phyloP scores from a whole-genome alignment of 35 echinoderm and acorn worm species.

The Apostichopus californicus region DNA sequence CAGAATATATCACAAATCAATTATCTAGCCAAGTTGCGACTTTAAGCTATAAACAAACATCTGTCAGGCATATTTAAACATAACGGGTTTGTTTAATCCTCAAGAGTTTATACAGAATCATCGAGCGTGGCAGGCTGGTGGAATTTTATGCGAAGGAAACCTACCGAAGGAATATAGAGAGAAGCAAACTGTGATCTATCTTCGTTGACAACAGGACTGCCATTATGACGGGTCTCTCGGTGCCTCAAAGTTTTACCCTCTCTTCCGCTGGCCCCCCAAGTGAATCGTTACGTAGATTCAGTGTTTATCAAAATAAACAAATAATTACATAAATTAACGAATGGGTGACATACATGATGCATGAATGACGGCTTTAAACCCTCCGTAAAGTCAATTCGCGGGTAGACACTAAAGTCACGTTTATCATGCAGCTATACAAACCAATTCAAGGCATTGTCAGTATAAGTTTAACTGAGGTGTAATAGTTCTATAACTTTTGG shows the following conservation, averaged over 20 bases:
- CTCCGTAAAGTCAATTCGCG: too few relatives aligned
- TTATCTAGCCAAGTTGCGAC: background rate
- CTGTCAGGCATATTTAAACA: slow-evolving; percentile 18
- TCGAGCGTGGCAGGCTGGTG: background rate
- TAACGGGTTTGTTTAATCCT: background rate
- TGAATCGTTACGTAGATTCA: background rate
- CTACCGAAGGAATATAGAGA: background rate
- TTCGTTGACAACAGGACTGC: too few relatives aligned
- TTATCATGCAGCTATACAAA: too few relatives aligned
- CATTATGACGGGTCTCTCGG: too few relatives aligned
- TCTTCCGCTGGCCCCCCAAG: background rate
- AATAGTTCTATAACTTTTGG: too few relatives aligned
- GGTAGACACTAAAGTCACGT: too few relatives aligned
- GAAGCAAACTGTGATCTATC: background rate
- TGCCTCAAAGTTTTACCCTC: too few relatives aligned
- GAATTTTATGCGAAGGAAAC: background rate
- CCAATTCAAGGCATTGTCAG: too few relatives aligned
- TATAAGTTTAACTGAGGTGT: too few relatives aligned
- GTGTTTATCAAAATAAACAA: slow-evolving; percentile 11
- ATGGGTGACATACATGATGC: background rate
- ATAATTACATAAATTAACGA: background rate
- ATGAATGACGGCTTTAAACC: too few relatives aligned
- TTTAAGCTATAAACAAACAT: slow-evolving; percentile 6
- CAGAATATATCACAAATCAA: slow-evolving; percentile 4
- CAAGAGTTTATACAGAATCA: background rate